Evolutionary conservation across 1,140 invertebrate species (phyloP).

Genomic region (Gryon sp.): DNA sequence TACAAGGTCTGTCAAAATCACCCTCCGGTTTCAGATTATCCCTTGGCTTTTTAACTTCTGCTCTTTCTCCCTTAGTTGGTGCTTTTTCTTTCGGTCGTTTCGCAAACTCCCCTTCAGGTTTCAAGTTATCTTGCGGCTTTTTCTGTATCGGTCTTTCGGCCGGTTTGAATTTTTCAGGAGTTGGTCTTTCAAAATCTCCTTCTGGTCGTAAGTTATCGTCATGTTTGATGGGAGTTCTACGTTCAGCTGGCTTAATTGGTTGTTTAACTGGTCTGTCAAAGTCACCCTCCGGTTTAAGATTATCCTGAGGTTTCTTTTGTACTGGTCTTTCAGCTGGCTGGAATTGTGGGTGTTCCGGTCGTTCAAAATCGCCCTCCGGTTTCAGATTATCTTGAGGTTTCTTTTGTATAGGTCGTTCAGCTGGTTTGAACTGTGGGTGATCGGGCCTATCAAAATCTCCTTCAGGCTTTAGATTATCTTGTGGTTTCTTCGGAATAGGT

Average conservation of each 20-base stretch:
- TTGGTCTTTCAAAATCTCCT: background rate
- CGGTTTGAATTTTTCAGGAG: background rate
- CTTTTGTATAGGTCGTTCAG: constrained; percentile 74
- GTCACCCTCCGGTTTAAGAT: constrained; percentile 82
- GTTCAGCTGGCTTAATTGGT: constrained; percentile 79
- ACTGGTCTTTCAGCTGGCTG: constrained; percentile 67
- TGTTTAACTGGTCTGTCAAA: constrained; percentile 77
- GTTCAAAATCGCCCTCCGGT: constrained; percentile 82
- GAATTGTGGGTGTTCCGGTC: constrained; percentile 65
- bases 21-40: constrained; percentile 82
- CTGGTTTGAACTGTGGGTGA: constrained; percentile 77
- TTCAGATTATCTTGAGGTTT: constrained; percentile 79
- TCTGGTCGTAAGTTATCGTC: constrained; percentile 28
- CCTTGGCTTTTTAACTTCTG: constrained; percentile 73
- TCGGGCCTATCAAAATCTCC: constrained; percentile 80
- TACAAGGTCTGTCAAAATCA: constrained; percentile 76
- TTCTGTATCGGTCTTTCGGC: background rate
- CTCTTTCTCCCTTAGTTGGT: constrained; percentile 75
- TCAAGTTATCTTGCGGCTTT: constrained; percentile 74
- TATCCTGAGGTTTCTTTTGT: constrained; percentile 64
- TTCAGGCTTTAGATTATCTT: constrained; percentile 80
- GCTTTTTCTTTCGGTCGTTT: constrained; percentile 64
- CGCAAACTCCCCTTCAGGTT: constrained; percentile 80
- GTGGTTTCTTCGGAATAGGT: constrained; percentile 52
- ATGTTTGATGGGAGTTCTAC: constrained; percentile 75